Evolutionary conservation across 2,797 vertebrate species (phyloP), one percentile per base, ranked within the genome.

Genomic region (Alca torda): DNA sequence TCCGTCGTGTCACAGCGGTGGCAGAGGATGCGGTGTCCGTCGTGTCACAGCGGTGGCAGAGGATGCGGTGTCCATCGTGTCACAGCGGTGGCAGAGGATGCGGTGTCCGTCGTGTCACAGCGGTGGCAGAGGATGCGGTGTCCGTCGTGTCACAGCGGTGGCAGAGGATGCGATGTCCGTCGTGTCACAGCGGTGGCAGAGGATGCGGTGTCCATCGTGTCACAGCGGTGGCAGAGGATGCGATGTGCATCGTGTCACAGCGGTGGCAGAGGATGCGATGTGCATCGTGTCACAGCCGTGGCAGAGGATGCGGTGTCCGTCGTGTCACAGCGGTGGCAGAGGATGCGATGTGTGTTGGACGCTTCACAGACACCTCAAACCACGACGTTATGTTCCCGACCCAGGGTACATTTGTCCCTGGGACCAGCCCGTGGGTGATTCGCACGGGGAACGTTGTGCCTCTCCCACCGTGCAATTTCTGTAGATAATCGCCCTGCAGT

Each of bases 61-160:
- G 69, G 45, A 4, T 0, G 13, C 39, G 0, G 0, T 0, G 64
- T 5, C 10, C 26, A 6, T 24, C 6, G 9, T 51, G 30, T n/a
- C 30, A 15, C 16, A 1, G 82, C 11, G 1, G 2, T 14, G 43
- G 43, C 43, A 43, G 43, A 17, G 43, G 43, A 43, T 16, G 43
- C 7, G 16, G 16, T 16, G 43, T 43, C 5, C 15, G 16, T 41
- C 41, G 41, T 41, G 41, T 43, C 41, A 43, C 41, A 7, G 41
- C 16, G 7, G 41, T 16, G 2, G 70, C 72, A 25, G 46, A 4
- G 31, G 51, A 17, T 2, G 11, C 15, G 0, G 8, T 6, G 2
- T 1, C 14, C 6, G 1, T 4, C 1, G 1, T 12, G 70, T 11
- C 59, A 6, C 19, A 0, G 20, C 2, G 0, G 1, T 14, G 46